Conservation (phyloP, 2,797 vertebrate genomes). For the Danio kyathit region DNA sequence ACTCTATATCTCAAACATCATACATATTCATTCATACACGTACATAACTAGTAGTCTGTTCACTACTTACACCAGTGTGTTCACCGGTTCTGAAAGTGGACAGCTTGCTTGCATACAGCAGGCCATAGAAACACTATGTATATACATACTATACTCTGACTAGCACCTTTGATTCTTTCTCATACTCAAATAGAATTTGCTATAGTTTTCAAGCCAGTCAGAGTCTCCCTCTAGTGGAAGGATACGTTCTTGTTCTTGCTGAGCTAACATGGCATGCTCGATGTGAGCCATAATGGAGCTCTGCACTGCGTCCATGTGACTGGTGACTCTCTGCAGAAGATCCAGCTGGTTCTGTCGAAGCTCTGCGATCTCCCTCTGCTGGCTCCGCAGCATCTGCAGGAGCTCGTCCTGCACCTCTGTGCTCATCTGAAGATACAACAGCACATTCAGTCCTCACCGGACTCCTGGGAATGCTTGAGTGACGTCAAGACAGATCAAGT, state of each 20-base stretch:
- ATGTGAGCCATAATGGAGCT: constrained; percentile 90
- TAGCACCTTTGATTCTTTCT: not conserved
- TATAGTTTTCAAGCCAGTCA: not conserved
- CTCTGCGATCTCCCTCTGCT: constrained; percentile 90
- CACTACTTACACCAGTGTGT: too few species aligned
- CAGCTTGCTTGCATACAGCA: too few species aligned
- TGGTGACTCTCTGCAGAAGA: constrained; percentile 83
- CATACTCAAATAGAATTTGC: not conserved
- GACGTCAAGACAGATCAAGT: not conserved
- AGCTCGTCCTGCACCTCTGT: constrained; percentile 88
- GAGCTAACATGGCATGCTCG: constrained; percentile 85
- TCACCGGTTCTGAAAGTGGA: too few species aligned
- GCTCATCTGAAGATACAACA: constrained; percentile 70
- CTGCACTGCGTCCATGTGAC: constrained; percentile 85
- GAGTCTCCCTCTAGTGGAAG: constrained; percentile 67
- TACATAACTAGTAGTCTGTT: too few species aligned
- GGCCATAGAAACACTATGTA: too few species aligned
- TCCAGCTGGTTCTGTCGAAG: constrained; percentile 90
- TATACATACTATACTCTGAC: too few species aligned
- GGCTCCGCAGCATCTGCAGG: constrained; percentile 87
- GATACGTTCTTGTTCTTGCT: constrained; percentile 97
- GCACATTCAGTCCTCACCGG: not conserved
- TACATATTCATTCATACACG: too few species aligned
- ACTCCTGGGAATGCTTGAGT: not conserved
- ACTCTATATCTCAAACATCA: too few species aligned